Base-by-base conservation (phyloP, 2,113 vertebrate species). In the Scomber colias region DNA sequence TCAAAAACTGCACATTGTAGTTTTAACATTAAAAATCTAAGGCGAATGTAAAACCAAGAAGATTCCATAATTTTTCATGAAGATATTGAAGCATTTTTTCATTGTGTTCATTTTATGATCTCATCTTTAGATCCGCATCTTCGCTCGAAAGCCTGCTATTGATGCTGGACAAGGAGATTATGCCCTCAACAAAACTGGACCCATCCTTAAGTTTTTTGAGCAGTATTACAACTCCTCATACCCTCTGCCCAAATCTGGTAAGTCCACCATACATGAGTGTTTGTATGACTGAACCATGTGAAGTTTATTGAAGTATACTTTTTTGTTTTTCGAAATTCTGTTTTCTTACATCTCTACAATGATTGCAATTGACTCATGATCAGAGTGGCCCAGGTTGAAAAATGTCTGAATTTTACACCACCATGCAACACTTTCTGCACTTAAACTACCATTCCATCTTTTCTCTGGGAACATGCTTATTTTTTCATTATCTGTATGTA, bases 161-260 rank as follows among this genome's bases (percentile, higher is more conserved):
- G 0, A 0, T 0, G 85, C 84, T 0, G 79, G 45, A 0, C 97
- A 99, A 11, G 96, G 96, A 0, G 0, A 0, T 0, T 99, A 99
- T 0, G 96, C 97, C 0, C 93, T 97, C 2, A 77, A 0, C 0
- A 93, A 93, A 79, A 99, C 97, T 0, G 92, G 95, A 55, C 83
- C 19, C 65, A 98, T 99, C 86, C 95, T 99, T 3, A 69, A 0
- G 0, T 99, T 96, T 94, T 99, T 97, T 11, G 95, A 96, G 60
- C 0, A 0, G 0, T 95, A 97, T 82, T 99, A 98, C 72, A 71
- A 81, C 14, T 93, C 93, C 0, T 0, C n/a, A 0, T 99, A 99
- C 84, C 98, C 97, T 0, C 95, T 99, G 11, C 68, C 84, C 0
- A 99, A 98, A 64, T 97, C 97, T 0, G 98, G 97, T 99, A 87